Evolutionary conservation across 2,888 invertebrate species (phyloP).

Genomic region (Aspidapion aeneum): DNA sequence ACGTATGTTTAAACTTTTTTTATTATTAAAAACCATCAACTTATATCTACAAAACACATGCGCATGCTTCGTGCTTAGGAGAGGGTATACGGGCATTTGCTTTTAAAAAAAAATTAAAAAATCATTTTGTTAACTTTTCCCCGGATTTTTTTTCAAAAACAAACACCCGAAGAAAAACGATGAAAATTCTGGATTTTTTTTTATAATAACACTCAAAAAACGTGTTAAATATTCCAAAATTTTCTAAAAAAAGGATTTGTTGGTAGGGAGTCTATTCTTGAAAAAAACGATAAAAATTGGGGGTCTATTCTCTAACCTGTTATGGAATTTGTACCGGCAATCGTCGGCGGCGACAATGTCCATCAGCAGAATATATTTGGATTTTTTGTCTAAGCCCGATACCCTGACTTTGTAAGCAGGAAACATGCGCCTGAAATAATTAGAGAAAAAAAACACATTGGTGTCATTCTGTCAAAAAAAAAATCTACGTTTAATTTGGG

Average conservation of each 20-base stretch:
- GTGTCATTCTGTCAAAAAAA: slow-evolving; percentile 8
- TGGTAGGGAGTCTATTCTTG: not conserved
- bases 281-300: not conserved
- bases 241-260: not conserved
- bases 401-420: slow-evolving; percentile 97
- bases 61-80: slow-evolving; percentile 69
- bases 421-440: slow-evolving; percentile 91
- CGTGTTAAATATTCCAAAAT: too few relatives aligned
- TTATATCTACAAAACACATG: too few relatives aligned
- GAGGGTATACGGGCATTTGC: slow-evolving; percentile 44
- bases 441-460: slow-evolving; percentile 23
- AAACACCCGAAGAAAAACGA: slow-evolving; percentile 37
- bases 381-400: slow-evolving; percentile 94
- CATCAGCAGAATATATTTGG: slow-evolving; percentile 96
- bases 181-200: too few relatives aligned
- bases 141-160: slow-evolving; percentile 30
- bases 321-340: slow-evolving; percentile 93
- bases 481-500: not conserved
- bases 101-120: slow-evolving; percentile 28
- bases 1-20: too few relatives aligned
- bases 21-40: too few relatives aligned
- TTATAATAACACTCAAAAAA: too few relatives aligned
- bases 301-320: slow-evolving; percentile 62
- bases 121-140: too few relatives aligned
- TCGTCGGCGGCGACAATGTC: slow-evolving; percentile 97